phyloP scores from a whole-genome alignment of 2,113 vertebrate species.

The Pelmatolapia mariae region DNA sequence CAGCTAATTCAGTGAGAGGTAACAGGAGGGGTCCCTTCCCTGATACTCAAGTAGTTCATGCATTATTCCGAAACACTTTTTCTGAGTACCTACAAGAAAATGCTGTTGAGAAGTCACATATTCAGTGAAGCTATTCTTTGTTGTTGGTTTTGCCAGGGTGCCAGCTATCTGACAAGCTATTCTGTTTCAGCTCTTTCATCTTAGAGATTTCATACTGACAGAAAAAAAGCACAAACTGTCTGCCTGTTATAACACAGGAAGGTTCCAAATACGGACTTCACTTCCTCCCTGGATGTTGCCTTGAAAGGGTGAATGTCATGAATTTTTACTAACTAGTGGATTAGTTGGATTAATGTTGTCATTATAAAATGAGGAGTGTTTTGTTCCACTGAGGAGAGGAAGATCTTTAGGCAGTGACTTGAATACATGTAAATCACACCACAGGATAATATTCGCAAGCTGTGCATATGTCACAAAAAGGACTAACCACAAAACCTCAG shows the following conservation, averaged over 20 bases:
- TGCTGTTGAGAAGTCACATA: background rate
- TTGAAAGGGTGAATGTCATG: background rate
- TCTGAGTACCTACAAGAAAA: background rate
- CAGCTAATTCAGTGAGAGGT: background rate
- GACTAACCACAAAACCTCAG: background rate
- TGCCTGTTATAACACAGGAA: background rate
- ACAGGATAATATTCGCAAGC: background rate
- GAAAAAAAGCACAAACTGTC: background rate
- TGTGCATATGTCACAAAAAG: background rate
- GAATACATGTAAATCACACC: background rate
- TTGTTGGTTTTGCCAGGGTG: background rate
- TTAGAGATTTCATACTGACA: background rate
- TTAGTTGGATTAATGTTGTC: background rate
- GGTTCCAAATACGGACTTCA: background rate
- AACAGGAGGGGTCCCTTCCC: background rate
- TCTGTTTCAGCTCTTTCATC: background rate
- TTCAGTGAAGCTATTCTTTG: background rate
- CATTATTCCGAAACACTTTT: background rate
- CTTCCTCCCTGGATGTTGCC: background rate
- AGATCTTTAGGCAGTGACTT: background rate
- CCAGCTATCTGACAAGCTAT: background rate
- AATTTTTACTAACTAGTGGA: background rate
- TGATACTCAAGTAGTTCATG: background rate
- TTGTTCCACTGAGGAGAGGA: background rate
- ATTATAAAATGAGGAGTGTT: background rate